These are phyloP conservation scores for Orthonyx spaldingii DNA, from an alignment of 2,113 vertebrate species.

Conservation along the genomic window DNA sequence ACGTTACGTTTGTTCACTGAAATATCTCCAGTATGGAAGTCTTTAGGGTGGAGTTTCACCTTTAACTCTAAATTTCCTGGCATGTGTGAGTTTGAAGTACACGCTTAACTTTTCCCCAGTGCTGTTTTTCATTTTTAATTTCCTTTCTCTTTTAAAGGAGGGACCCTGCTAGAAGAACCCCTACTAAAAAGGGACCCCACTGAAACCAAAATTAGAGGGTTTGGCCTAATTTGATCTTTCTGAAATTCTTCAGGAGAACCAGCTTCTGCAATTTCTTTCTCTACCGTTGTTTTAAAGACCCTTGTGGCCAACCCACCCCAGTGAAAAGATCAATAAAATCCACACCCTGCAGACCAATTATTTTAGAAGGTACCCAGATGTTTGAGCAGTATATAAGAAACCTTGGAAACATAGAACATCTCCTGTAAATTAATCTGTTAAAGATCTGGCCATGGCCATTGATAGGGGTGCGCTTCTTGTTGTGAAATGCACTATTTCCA, in stretches of 20 bases:
- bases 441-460: background rate
- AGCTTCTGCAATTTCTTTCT: background rate
- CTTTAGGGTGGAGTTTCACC: constrained; percentile 21
- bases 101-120: background rate
- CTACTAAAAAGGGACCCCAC: constrained; percentile 13
- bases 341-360: background rate
- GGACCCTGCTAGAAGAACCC: background rate
- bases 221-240: background rate
- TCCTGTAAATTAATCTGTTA: background rate
- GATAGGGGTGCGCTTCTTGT: background rate
- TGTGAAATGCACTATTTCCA: background rate
- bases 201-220: background rate
- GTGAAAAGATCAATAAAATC: background rate
- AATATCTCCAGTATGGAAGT: background rate
- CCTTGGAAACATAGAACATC: background rate
- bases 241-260: constrained; percentile 14
- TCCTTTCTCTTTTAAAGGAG: constrained; percentile 48
- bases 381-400: background rate
- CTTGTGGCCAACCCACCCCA: background rate
- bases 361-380: background rate
- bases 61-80: constrained; percentile 52
- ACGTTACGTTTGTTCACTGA: background rate
- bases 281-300: background rate
- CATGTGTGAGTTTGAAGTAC: background rate
- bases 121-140: constrained; percentile 36